phyloP scores from a whole-genome alignment of 37 sponge, comb jelly and placozoan genomes.

The Cliona cf. orientalis region DNA sequence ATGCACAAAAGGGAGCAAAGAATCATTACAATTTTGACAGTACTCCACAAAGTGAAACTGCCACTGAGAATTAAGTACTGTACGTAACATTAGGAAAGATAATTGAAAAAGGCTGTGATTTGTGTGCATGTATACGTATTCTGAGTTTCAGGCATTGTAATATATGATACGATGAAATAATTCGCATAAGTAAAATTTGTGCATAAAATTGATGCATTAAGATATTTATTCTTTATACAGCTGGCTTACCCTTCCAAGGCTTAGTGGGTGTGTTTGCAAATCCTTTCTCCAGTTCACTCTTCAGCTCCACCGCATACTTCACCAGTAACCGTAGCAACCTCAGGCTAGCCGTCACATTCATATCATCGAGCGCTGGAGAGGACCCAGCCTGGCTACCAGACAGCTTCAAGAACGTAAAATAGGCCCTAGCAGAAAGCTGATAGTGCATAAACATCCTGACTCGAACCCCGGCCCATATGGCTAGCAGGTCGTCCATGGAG shows the following conservation, averaged over 20 bases:
- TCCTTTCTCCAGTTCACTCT: constrained; percentile 79
- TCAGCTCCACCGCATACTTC: constrained; percentile 89
- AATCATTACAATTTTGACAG: too few relatives aligned
- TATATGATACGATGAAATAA: too few relatives aligned
- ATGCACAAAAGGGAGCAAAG: too few relatives aligned
- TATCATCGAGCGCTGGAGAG: constrained; percentile 78
- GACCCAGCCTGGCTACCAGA: constrained; percentile 67
- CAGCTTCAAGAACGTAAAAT: constrained; percentile 87
- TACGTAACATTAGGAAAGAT: too few relatives aligned
- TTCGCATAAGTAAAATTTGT: too few relatives aligned
- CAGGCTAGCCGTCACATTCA: constrained; percentile 92
- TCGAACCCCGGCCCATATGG: constrained; percentile 82
- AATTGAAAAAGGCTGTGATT: too few relatives aligned
- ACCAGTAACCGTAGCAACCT: constrained; percentile 85
- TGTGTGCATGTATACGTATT: too few relatives aligned
- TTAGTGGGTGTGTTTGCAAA: constrained; percentile 83
- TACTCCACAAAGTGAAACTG: too few relatives aligned
- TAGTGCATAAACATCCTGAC: constrained; percentile 90
- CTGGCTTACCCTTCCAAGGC: constrained; percentile 94
- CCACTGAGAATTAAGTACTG: too few relatives aligned
- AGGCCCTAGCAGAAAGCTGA: constrained; percentile 87
- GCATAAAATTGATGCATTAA: too few relatives aligned
- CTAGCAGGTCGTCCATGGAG: constrained; percentile 64
- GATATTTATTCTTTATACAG: too few relatives aligned
- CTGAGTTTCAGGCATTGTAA: too few relatives aligned